A percentile compares a stretch with the other conserved stretches of the same genome.
These are phyloP conservation scores for Ridgeia piscesae DNA, from an alignment of 1,140 invertebrate genomes.

Conservation along the genomic window DNA sequence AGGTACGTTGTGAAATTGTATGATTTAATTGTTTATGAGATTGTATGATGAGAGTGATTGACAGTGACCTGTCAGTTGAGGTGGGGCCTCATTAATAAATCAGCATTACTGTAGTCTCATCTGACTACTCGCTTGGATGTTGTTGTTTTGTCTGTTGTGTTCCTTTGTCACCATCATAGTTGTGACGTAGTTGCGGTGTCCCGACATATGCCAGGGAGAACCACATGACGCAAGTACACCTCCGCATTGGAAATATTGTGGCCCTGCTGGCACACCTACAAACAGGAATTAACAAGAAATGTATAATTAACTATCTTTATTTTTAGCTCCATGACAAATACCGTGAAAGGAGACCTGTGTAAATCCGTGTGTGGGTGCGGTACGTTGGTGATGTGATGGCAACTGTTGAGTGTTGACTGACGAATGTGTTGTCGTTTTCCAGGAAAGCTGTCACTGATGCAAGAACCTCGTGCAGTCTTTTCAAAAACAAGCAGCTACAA, in stretches of 20 bases:
- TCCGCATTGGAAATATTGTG: background rate
- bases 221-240: background rate
- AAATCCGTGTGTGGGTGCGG: background rate
- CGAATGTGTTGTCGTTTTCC: background rate
- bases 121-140: background rate
- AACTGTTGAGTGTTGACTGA: background rate
- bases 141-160: background rate
- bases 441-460: constrained; percentile 39
- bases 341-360: background rate
- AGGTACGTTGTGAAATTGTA: no score
- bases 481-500: constrained; percentile 48
- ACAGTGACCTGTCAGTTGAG: background rate
- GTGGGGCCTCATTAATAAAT: background rate
- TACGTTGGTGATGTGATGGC: background rate
- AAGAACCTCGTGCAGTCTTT: constrained; percentile 46
- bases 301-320: background rate
- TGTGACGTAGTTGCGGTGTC: background rate
- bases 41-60: background rate
- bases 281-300: background rate
- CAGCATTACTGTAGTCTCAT: background rate
- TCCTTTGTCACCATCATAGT: background rate
- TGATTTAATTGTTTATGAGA: no score
- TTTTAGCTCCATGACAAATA: background rate
- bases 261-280: background rate
- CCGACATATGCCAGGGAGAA: background rate